Base-by-base conservation (phyloP, 1,140 invertebrate genomes). In the Calliopsis andreniformis region DNA sequence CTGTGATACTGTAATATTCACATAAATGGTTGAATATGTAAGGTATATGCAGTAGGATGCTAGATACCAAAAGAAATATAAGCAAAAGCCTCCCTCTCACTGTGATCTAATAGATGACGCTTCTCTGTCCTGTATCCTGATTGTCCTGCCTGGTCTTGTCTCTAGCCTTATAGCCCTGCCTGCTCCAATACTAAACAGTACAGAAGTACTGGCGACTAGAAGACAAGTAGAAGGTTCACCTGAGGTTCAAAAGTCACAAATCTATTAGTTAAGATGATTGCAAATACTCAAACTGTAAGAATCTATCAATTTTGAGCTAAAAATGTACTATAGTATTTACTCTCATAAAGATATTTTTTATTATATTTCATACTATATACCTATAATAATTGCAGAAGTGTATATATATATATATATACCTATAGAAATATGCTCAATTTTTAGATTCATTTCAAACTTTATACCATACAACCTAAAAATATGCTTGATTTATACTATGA, bases 201-300 rank as follows among this genome's bases (percentile, higher is more conserved):
- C 89, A 87, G 83, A 85, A 87, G 90, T 92, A 91, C 89, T 91
- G 90, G 82, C 85, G 89, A 91, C 89, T 92, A 92, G 90, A 91
- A 91, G 91, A 91, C 91, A 91, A 92, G 90, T 90, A 90, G 91
- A 90, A 91, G 89, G 89, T 86, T 92, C 90, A 92, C 91, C 91
- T 92, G 90, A 91, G 91, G 91, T 92, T 92, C 72, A 92, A 92
- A 92, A 92, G 86, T 92, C 86, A 91, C 87, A 92, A 91, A 91
- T 91, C 89, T 88, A 89, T 91, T 91, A 91, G 90, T 90, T 83
- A 86, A 84, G 71, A 78, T 87, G 78, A 82, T 64, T 82, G 80
- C 75, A 85, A 67, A 83, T 80, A 85, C 81, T 85, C 76, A 81
- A 63, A 66, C 30, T 75, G 61, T 73, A 82, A 79, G 53, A 69